Percentiles rank a stretch among this genome's conserved stretches.
Conservation (phyloP, 2,888 invertebrate genomes). For the Polymixis flavicincta region DNA sequence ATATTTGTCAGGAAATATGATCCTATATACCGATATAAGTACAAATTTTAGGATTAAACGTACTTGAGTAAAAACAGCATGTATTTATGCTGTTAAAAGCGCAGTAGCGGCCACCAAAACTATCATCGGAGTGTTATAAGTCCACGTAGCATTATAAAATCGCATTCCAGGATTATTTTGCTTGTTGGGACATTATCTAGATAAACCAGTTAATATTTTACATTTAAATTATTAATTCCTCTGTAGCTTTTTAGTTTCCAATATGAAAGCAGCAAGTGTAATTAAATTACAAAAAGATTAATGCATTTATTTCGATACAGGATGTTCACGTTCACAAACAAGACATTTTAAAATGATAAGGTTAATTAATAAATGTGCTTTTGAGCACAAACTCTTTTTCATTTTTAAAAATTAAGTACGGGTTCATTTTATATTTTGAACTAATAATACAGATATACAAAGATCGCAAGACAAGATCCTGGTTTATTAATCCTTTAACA, state of each 20-base stretch:
- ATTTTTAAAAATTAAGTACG: conserved; percentile 35
- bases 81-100: too few relatives aligned
- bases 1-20: too few relatives aligned
- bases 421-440: conserved; percentile 37
- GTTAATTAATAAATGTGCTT: conserved; percentile 36
- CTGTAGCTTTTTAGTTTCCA: neutral
- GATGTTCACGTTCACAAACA: conserved; percentile 52
- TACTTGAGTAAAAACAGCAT: too few relatives aligned
- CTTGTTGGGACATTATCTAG: too few relatives aligned
- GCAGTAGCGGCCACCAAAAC: too few relatives aligned
- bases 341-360: conserved; percentile 49
- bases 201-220: neutral
- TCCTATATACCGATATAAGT: too few relatives aligned
- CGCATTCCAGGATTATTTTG: too few relatives aligned
- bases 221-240: neutral
- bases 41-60: too few relatives aligned
- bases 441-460: conserved; percentile 52
- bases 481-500: conserved; percentile 44
- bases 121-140: too few relatives aligned
- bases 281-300: conserved; percentile 40
- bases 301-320: conserved; percentile 49
- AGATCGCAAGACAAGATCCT: conserved; percentile 47
- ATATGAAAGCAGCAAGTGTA: conserved; percentile 29
- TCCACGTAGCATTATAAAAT: too few relatives aligned
- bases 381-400: conserved; percentile 21